Base-by-base conservation (phyloP, 2,797 vertebrate species). In the Gymnopithys bicolor region DNA sequence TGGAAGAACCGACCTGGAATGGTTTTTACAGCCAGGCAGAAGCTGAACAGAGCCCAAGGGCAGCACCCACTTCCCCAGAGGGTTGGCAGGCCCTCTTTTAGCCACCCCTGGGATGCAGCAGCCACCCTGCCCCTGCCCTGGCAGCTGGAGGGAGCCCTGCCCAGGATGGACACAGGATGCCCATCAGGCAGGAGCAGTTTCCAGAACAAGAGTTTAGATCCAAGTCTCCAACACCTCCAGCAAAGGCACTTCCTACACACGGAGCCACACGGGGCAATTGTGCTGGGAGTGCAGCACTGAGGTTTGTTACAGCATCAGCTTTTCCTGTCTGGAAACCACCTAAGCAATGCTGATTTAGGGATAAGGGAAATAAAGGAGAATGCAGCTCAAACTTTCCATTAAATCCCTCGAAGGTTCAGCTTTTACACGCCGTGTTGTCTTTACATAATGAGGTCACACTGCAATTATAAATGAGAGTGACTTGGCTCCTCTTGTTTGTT, bases 381-480 rank as follows among this genome's bases (percentile, higher is more conserved):
- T 35, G 23, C 1, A 18, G 70, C 48, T 95, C 77, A 66, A 74
- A 93, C 48, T 93, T 93, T 93, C 93, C 90, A 89, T 43, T 70
- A 90, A 95, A 93, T 90, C 93, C 76, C 89, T 91, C 41, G 85
- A 94, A 95, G 88, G 69, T 93, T 90, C 80, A 84, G 87, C 55
- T 79, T 95, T 92, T 81, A 81, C 58, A 53, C 23, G 55, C 83
- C 30, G 67, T 39, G 49, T 74, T 95, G 85, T 78, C 89, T 94
- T 92, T 84, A 76, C 74, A 84, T 96, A 92, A 93, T 94, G 94
- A 96, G 96, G 87, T 96, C 95, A 95, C 69, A 46, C 33, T 79
- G 91, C 94, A 94, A 91, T 96, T 93, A 94, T 76, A 95, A 93
- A 76, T 32, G 91, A 91, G 91, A 96, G 95, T 92, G 94, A 93